phyloP scores from a whole-genome alignment of 2,888 invertebrate species.

The Cantharis rustica region DNA sequence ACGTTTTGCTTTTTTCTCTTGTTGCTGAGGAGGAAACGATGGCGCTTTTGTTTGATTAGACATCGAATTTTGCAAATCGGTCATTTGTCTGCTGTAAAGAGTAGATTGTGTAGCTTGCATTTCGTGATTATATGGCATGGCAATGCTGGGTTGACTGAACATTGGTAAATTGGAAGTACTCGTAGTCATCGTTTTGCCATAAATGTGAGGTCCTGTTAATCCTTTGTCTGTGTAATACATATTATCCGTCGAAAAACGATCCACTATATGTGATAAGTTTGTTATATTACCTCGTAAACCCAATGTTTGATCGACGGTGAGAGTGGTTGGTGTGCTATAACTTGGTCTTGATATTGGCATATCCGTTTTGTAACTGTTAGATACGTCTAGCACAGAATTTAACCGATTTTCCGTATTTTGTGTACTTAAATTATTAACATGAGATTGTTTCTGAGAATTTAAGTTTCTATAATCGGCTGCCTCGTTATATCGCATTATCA shows the following conservation, averaged over 20 bases:
- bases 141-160: slow-evolving; percentile 50
- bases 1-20: slow-evolving; percentile 47
- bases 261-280: slow-evolving; percentile 65
- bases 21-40: slow-evolving; percentile 28
- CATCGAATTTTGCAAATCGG: slow-evolving; percentile 44
- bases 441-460: slow-evolving; percentile 3
- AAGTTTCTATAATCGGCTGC: slow-evolving; percentile 7
- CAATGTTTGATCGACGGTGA: slow-evolving; percentile 60
- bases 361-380: slow-evolving; percentile 34
- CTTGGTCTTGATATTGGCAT: slow-evolving; percentile 43
- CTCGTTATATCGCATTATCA: slow-evolving; percentile 28
- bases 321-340: slow-evolving; percentile 50
- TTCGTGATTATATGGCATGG: slow-evolving; percentile 47
- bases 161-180: slow-evolving; percentile 47
- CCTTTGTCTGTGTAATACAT: slow-evolving; percentile 57
- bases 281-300: slow-evolving; percentile 58
- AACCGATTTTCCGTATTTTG: slow-evolving; percentile 19
- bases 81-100: slow-evolving; percentile 48
- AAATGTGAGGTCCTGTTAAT: slow-evolving; percentile 46
- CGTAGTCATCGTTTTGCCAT: slow-evolving; percentile 49
- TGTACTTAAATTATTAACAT: slow-evolving; percentile 8
- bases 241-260: slow-evolving; percentile 63
- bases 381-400: slow-evolving; percentile 5
- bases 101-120: slow-evolving; percentile 42
- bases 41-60: slow-evolving; percentile 11